These are phyloP conservation scores for Pheosia gnoma DNA, from an alignment of 2,888 invertebrate genomes.

Conservation along the genomic window DNA sequence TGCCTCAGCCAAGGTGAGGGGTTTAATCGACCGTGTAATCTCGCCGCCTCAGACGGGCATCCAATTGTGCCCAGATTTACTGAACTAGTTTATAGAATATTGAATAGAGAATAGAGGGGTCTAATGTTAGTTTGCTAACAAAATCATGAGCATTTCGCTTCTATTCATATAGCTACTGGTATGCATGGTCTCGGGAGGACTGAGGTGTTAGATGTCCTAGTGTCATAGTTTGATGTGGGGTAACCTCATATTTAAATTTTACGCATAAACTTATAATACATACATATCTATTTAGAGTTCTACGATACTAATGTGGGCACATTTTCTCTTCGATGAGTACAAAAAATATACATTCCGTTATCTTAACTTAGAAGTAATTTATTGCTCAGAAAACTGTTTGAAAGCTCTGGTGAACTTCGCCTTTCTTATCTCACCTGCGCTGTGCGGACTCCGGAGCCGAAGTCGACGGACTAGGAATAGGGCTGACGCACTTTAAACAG, in stretches of 20 bases:
- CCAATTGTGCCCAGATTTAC: neutral
- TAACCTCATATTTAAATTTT: too few relatives aligned
- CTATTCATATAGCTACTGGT: too few relatives aligned
- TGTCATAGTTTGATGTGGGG: too few relatives aligned
- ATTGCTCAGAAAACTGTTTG: conserved; percentile 34
- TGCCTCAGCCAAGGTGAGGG: conserved; percentile 33
- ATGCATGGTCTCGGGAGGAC: too few relatives aligned
- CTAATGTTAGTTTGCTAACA: too few relatives aligned
- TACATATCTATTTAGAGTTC: neutral
- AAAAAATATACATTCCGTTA: conserved; percentile 12
- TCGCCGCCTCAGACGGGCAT: conserved; percentile 16
- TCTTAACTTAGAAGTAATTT: conserved; percentile 16
- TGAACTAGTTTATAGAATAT: conserved; percentile 7
- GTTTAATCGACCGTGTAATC: conserved; percentile 44
- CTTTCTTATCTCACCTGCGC: conserved; percentile 45
- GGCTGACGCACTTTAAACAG: neutral
- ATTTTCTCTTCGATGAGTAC: conserved; percentile 1
- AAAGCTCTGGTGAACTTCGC: conserved; percentile 34
- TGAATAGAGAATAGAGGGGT: neutral
- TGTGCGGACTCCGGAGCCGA: conserved; percentile 3
- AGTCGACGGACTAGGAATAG: conserved; percentile 4
- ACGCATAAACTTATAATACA: too few relatives aligned
- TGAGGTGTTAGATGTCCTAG: too few relatives aligned
- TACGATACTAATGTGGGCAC: conserved; percentile 7
- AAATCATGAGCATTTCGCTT: too few relatives aligned